Percentiles rank a stretch among this genome's conserved stretches.
Evolutionary conservation across 1,140 invertebrate species (phyloP).

Genomic region (Ctenoplectra terminalis): DNA sequence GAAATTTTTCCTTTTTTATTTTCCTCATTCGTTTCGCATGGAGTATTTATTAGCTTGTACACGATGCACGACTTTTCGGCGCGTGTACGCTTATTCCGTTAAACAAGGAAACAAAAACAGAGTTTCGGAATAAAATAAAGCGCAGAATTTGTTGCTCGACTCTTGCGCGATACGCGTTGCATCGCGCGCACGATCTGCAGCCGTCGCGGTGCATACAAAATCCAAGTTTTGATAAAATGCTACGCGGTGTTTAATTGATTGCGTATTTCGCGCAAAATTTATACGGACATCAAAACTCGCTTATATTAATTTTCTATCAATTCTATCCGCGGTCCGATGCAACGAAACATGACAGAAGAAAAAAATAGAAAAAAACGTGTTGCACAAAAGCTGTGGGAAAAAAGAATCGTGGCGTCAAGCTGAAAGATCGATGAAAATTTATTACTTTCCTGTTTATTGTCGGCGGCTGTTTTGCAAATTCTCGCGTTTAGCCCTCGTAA

Average conservation of each 20-base stretch:
- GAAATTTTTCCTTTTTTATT: neutral
- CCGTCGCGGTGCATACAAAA: neutral
- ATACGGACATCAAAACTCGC: neutral
- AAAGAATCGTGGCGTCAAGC: neutral
- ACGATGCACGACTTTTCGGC: neutral
- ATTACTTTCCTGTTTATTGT: constrained; percentile 41
- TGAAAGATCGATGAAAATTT: constrained; percentile 24
- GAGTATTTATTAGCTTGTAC: neutral
- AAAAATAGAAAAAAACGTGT: neutral
- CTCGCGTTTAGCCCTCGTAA: constrained; percentile 25
- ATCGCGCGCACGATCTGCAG: neutral
- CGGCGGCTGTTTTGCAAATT: neutral
- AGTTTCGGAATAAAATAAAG: neutral
- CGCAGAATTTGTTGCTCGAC: neutral
- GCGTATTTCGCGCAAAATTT: neutral
- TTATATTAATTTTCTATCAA: neutral
- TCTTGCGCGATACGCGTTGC: neutral
- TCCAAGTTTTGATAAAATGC: neutral
- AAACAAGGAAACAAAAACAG: neutral
- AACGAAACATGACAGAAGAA: neutral
- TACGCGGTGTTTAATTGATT: constrained; percentile 1
- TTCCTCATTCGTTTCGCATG: neutral
- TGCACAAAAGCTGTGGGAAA: neutral
- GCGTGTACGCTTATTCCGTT: neutral
- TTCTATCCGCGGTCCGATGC: neutral